Conservation (phyloP, 1,140 invertebrate genomes). For the Coenobita brevimanus region DNA sequence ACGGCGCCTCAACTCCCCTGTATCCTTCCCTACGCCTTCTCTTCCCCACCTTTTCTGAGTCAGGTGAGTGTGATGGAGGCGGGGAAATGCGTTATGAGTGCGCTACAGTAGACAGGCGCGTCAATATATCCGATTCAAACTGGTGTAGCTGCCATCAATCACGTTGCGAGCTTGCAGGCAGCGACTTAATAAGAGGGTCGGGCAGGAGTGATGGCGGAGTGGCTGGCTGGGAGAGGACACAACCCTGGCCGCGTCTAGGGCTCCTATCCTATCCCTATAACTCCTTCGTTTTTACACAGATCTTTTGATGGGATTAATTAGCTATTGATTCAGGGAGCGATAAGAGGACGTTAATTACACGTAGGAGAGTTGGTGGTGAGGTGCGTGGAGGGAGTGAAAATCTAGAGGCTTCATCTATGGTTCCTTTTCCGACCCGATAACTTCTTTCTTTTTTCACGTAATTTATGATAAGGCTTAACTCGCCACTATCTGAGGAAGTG, state of each 20-base stretch:
- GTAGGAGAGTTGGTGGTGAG: no score
- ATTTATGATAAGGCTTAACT: no score
- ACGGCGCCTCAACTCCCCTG: neutral
- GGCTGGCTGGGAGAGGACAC: neutral
- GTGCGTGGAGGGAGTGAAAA: no score
- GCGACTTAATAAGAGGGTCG: neutral
- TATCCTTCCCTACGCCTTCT: neutral
- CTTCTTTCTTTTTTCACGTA: no score
- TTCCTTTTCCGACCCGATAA: no score
- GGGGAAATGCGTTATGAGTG: neutral
- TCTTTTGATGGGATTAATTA: no score
- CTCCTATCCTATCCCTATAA: no score
- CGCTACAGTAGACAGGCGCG: slow-evolving; percentile 1
- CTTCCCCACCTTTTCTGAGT: neutral
- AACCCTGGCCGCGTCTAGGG: neutral
- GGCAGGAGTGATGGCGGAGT: neutral
- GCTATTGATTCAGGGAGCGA: no score
- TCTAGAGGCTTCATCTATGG: no score
- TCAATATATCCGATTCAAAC: slow-evolving; percentile 53
- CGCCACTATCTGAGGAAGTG: no score
- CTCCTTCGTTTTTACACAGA: no score
- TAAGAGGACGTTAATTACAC: no score
- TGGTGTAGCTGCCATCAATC: slow-evolving; percentile 45
- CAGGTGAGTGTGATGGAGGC: neutral
- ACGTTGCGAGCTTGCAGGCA: slow-evolving; percentile 41